A percentile compares a stretch with the other conserved stretches of the same genome.
Evolutionary conservation across 2,113 vertebrate genomes (phyloP).

Genomic region (Psittacula cyanocephala): DNA sequence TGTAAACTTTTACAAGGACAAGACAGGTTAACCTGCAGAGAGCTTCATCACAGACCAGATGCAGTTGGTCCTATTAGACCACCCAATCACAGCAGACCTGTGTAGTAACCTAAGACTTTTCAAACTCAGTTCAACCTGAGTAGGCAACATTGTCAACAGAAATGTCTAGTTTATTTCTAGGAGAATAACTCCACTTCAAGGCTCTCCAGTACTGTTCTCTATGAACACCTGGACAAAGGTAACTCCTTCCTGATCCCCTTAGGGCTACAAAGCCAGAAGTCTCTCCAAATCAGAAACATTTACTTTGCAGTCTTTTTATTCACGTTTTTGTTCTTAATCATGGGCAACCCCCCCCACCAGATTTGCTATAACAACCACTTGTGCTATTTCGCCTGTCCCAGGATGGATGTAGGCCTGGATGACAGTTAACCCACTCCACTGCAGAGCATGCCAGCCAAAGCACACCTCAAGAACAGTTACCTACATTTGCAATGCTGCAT

Average conservation of each 20-base stretch:
- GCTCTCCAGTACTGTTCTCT: not conserved
- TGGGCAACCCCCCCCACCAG: not conserved
- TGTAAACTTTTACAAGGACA: not conserved
- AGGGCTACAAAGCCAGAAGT: not conserved
- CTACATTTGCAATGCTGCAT: not conserved
- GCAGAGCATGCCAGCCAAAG: not conserved
- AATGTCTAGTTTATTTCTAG: not conserved
- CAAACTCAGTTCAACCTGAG: not conserved
- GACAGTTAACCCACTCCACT: not conserved
- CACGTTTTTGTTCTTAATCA: not conserved
- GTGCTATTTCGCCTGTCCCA: not conserved
- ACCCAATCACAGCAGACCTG: not conserved
- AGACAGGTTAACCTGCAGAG: not conserved
- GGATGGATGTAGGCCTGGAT: rapidly evolving
- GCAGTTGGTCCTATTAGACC: not conserved
- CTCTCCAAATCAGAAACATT: not conserved
- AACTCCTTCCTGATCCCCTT: not conserved
- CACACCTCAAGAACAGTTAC: not conserved
- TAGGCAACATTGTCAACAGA: not conserved
- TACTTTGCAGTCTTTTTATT: not conserved
- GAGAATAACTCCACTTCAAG: not conserved
- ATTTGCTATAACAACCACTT: not conserved
- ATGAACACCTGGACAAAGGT: not conserved
- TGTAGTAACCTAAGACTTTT: not conserved
- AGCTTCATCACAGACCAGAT: not conserved